Conservation (phyloP, 53 echinoderm and acorn worm species). For the Pentamera pediparva region DNA sequence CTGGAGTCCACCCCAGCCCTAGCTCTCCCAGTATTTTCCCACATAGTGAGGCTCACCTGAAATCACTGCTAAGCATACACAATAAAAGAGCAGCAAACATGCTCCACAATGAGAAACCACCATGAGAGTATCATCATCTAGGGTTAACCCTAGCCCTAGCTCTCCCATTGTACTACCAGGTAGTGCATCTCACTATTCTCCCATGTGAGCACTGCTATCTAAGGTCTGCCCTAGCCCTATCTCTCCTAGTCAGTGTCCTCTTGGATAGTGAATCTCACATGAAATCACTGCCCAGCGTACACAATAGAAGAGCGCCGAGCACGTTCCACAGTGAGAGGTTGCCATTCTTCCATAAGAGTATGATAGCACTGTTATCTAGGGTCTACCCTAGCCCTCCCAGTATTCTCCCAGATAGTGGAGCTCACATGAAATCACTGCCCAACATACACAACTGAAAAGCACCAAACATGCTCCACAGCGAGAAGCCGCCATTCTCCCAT, state of each 20-base stretch:
- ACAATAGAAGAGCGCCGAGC: slow-evolving; percentile 82
- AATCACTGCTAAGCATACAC: too few relatives aligned
- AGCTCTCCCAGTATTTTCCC: too few relatives aligned
- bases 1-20: too few relatives aligned
- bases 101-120: too few relatives aligned
- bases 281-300: slow-evolving; percentile 95
- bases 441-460: slow-evolving; percentile 82
- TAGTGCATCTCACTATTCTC: too few relatives aligned
- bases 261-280: slow-evolving; percentile 36
- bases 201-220: too few relatives aligned
- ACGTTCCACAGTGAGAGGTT: slow-evolving; percentile 92
- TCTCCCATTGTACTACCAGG: too few relatives aligned
- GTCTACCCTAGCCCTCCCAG: slow-evolving; percentile 82
- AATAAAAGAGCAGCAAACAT: too few relatives aligned
- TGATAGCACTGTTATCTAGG: slow-evolving; percentile 89
- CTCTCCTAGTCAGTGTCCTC: not conserved
- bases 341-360: slow-evolving; percentile 72
- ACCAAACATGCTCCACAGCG: slow-evolving; percentile 95
- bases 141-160: too few relatives aligned
- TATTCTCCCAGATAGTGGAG: slow-evolving; percentile 45
- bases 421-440: slow-evolving; percentile 90
- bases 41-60: too few relatives aligned
- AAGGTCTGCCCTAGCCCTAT: not conserved
- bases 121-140: too few relatives aligned
- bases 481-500: slow-evolving; percentile 83